Conservation (phyloP, 2,888 invertebrate genomes). For the Callimorpha dominula region DNA sequence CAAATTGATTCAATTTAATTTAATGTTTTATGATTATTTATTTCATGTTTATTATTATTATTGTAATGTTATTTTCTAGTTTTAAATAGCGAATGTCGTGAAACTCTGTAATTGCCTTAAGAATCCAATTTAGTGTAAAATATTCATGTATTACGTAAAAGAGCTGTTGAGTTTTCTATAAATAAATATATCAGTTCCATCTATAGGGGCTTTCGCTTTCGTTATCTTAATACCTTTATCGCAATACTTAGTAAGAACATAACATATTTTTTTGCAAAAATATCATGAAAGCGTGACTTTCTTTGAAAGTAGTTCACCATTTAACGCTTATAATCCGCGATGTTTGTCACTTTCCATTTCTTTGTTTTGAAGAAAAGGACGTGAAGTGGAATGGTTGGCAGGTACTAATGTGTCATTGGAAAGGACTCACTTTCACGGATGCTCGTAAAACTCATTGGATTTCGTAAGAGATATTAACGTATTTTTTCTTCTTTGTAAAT, state of each 20-base stretch:
- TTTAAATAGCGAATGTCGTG: no score
- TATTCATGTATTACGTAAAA: no score
- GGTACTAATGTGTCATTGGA: conserved; percentile 16
- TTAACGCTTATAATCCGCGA: conserved; percentile 14
- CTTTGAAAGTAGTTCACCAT: conserved; percentile 19
- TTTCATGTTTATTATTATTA: no score
- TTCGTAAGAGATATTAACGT: conserved; percentile 21
- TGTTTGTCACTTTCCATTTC: conserved; percentile 33
- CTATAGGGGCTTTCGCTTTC: neutral
- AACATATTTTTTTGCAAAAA: neutral
- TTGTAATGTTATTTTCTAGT: no score
- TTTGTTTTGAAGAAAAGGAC: conserved; percentile 37
- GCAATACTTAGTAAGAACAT: neutral
- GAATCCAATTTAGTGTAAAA: no score
- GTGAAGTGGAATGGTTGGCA: conserved; percentile 16
- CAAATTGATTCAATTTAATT: no score
- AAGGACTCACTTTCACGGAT: conserved; percentile 33
- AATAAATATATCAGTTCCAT: neutral
- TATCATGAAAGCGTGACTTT: conserved; percentile 19
- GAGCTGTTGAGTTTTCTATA: no score
- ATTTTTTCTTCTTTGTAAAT: neutral
- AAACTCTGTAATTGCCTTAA: no score
- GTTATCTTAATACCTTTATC: neutral
- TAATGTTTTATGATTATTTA: no score
- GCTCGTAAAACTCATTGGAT: conserved; percentile 26